A percentile compares a stretch with the other conserved stretches of the same genome.
Conservation (phyloP, 2,888 invertebrate species). For the Ferrisia virgata region DNA sequence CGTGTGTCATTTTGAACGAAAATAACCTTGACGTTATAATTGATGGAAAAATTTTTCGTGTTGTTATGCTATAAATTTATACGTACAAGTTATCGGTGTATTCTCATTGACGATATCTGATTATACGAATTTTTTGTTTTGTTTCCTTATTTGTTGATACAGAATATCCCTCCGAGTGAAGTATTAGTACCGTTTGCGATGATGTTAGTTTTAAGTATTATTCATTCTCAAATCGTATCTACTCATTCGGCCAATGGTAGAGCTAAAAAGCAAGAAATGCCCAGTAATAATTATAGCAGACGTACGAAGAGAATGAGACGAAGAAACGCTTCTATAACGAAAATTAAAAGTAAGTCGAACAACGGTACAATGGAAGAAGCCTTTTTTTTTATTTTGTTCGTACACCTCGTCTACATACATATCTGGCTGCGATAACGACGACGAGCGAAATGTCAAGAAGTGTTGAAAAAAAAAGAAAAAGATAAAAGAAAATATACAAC, state of each 20-base stretch:
- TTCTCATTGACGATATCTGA: neutral
- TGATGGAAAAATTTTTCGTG: neutral
- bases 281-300: neutral
- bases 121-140: neutral
- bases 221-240: constrained; percentile 78
- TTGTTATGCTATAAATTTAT: neutral
- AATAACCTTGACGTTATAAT: neutral
- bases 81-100: neutral
- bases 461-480: neutral
- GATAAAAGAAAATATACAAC: neutral
- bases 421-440: too few species aligned
- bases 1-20: neutral
- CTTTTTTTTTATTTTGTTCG: neutral
- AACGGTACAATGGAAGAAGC: too few species aligned
- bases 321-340: constrained; percentile 35
- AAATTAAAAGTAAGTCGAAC: constrained; percentile 7
- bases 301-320: constrained; percentile 33
- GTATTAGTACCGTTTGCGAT: constrained; percentile 69
- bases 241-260: constrained; percentile 55
- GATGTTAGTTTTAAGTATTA: constrained; percentile 70
- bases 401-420: too few species aligned
- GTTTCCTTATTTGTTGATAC: constrained; percentile 48
- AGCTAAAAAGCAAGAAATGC: constrained; percentile 42
- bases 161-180: constrained; percentile 65
- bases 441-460: neutral